Base-by-base conservation (phyloP, 1,140 invertebrate species). In the Neodiprion pinetum region DNA sequence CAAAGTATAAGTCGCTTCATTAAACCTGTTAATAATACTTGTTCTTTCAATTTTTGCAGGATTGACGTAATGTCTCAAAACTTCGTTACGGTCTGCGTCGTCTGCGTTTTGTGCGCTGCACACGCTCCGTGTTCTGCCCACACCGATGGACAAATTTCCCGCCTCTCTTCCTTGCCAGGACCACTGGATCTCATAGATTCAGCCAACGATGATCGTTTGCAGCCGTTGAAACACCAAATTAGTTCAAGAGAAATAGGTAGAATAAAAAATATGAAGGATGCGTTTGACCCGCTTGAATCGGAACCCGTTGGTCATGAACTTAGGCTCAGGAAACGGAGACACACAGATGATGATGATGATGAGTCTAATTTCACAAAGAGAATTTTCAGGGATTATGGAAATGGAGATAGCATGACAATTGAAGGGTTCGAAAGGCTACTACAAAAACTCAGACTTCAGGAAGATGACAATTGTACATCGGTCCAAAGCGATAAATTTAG, bases 101-200 rank as follows among this genome's bases (percentile, higher is more conserved):
- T 95, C 79, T 95, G 94, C 83, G 90, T 95, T 53, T 85, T 95
- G 4, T 95, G 93, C 82, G 93, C 94, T 11, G 91, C 93, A 66
- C 93, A 94, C 76, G 91, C 90, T 65, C 91, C 92, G 1, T 95
- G 94, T 81, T 92, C 90, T 48, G 92, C 90, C 80, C 94, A 90
- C 84, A 89, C 88, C 69, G 90, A 84, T 80, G 53, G 53, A 5
- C 3, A 61, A 3, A 61, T 17, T 61, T 61, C 53, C 1, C 11
- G 53, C 11, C 28, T 40, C 28, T 40, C 28, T 40, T 40, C 28
- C 2, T 5, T 40, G 28, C 11, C 11, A 61, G 53, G n/a, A 14
- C 11, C 53, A 14, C 28, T 40, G 28, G 61, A 48, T 40, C 10
- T n/a, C 12, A 9, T 17, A 7, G 66, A 61, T 17, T 67, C 23